Percentiles rank a stretch among this genome's conserved stretches.
Conservation (phyloP, 2,113 vertebrate genomes). For the Syngnathus scovelli region DNA sequence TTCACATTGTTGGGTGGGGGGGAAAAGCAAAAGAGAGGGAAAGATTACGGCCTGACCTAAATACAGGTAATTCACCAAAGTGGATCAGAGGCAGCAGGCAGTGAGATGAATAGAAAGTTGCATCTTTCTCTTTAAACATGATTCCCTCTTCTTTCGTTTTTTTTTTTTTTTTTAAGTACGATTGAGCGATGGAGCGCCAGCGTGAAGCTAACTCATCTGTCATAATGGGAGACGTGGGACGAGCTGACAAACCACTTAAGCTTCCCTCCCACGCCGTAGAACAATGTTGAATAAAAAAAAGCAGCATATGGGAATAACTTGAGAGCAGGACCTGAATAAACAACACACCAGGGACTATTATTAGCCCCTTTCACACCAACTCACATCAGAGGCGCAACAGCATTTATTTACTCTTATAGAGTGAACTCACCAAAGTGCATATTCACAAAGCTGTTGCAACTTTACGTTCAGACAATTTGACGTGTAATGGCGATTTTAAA, state of each 20-base stretch:
- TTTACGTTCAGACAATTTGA: background rate
- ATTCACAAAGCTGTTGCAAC: background rate
- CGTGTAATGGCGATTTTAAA: background rate
- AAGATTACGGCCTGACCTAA: conserved; percentile 60
- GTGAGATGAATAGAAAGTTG: conserved; percentile 8
- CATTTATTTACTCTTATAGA: background rate
- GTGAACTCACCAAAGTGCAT: background rate
- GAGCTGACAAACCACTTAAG: conserved; percentile 59
- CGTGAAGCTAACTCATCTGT: conserved; percentile 27
- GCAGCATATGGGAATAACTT: background rate
- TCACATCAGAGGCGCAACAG: background rate
- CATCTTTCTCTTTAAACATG: background rate
- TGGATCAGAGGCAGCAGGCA: background rate
- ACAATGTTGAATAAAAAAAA: conserved; percentile 25
- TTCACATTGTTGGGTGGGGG: conserved; percentile 15
- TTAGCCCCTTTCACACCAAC: background rate
- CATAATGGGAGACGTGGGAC: conserved; percentile 48
- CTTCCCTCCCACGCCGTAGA: conserved; percentile 50
- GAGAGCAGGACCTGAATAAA: background rate
- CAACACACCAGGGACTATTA: background rate
- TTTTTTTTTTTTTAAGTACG: background rate
- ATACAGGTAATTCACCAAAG: conserved; percentile 46
- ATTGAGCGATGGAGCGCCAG: conserved; percentile 18
- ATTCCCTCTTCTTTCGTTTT: background rate
- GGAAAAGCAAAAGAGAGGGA: conserved; percentile 1